Evolutionary conservation across 2,888 invertebrate genomes (phyloP), one percentile per base, ranked within the genome.

Genomic region (Zeuzera pyrina): DNA sequence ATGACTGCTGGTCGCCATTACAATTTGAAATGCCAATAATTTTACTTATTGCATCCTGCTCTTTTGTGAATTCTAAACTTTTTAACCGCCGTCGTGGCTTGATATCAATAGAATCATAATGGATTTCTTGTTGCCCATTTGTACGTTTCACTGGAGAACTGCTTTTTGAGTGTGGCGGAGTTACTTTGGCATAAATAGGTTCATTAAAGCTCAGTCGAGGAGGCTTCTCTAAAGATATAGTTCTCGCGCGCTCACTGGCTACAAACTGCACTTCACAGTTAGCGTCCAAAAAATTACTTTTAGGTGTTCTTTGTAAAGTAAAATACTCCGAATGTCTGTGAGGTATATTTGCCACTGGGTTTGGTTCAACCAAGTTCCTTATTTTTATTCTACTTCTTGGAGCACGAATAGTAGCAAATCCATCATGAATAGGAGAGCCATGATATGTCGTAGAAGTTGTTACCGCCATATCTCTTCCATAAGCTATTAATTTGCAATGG

Each of bases 381-480:
- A 83, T 78, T 49, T 84, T 84, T 43, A 81, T 78, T 44, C 79
- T 62, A 50, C 83, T 84, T 49, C 84, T 72, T 19, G 83, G 88
- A 8, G 90, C 86, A 36, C 92, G 85, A 48, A 94, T 92, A n/a
- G 94, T 94, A 31, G 94, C 94, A 72, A 92, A 94, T 34, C 94
- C 94, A 70, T 94, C 94, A 69, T 93, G 90, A 31, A 94, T 88
- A 36, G 90, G 88, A 32, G 87, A 73, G 33, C 78, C 78, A 53
- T 79, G 76, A 55, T 70, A 81, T 30, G 71, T 71, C 32, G 70
- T 58, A 15, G 83, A 76, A 34, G 79, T 78, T 11, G 81, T 79
- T 33, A 79, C 77, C 31, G 83, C 81, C 81, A 74, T 73, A 25
- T 57, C 56, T 12, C 19, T 8, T 19, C 8, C 8, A 19, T 19